Evolutionary conservation across 2,888 invertebrate species (phyloP).

Genomic region (Heliconius cydno): DNA sequence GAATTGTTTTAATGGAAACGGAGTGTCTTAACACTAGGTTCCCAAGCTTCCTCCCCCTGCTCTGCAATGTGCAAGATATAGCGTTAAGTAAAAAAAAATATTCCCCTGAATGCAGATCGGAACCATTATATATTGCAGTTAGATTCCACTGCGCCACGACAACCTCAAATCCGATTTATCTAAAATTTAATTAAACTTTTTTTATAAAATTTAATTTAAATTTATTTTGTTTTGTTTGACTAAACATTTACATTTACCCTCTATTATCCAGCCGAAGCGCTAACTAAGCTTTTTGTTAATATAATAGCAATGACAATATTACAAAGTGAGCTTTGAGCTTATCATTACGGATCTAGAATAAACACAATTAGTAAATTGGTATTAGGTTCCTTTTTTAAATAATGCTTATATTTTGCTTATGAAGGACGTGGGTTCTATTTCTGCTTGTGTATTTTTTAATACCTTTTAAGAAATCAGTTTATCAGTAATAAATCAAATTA

Average conservation of each 20-base stretch:
- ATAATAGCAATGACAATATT: conserved; percentile 27
- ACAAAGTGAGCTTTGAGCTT: conserved; percentile 16
- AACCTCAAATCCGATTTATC: not conserved
- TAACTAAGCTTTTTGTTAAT: conserved; percentile 26
- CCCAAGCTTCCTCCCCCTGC: no score
- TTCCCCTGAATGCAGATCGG: no score
- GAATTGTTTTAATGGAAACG: no score
- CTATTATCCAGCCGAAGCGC: conserved; percentile 6
- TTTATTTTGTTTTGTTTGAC: not conserved
- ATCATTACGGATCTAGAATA: conserved; percentile 22
- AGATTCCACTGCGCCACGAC: no score
- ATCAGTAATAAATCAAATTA: no score
- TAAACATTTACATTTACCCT: conserved; percentile 10
- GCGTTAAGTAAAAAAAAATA: no score
- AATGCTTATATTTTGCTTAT: not conserved
- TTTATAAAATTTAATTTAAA: not conserved
- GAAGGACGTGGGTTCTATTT: not conserved
- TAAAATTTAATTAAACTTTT: not conserved
- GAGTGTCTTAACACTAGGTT: no score
- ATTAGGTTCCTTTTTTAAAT: not conserved
- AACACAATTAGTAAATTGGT: conserved; percentile 24
- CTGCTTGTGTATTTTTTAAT: no score
- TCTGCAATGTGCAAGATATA: no score
- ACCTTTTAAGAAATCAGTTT: no score
- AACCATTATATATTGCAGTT: no score